Evolutionary conservation across 2,888 invertebrate genomes (phyloP), one percentile per base, ranked within the genome.

Genomic region (Meteorus cinctellus): DNA sequence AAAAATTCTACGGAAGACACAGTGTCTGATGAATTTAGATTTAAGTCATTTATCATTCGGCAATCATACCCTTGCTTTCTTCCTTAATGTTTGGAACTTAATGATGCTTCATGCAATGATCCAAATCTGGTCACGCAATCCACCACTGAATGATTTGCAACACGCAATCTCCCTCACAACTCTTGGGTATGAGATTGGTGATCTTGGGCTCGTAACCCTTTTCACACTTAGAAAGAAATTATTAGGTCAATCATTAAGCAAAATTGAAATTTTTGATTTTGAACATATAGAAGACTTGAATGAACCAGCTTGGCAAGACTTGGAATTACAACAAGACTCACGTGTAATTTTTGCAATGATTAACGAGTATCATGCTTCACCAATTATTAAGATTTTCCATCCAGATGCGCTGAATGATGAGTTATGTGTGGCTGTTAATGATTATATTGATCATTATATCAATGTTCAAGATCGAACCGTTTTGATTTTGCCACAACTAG

Each of bases 61-160:
- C 3, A 82, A 88, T 63, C 87, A 90, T 31, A 89, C 89, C 0
- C 79, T 89, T 4, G 81, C 86, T 1, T 90, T 90, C 75, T 87
- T 89, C 55, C 41, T 88, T 10, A 90, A 90, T 76, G 78, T 89
- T 2, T 86, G 88, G 84, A 90, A 90, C 82, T 81, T 90, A 16
- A 80, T 90, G 81, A 87, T 89, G 76, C 77, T 90, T 27, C 90
- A 90, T 72, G 80, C 87, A 2, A 77, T 83, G 4, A 48, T 90
- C 12, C 81, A 77, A 10, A 63, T 88, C 27, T 89, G 89, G 88
- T 77, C 80, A 12, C 74, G 79, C 8, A 78, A 86, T 77, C 83
- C 83, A 1, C 83, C 87, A 4, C 45, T 78, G 1, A 83, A 85
- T 41, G 75, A 80, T 68, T 79, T 89, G 6, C 79, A 84, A 27